A percentile compares a stretch with the other conserved stretches of the same genome.
phyloP scores from a whole-genome alignment of 2,888 invertebrate species.

The Julus scanicus region DNA sequence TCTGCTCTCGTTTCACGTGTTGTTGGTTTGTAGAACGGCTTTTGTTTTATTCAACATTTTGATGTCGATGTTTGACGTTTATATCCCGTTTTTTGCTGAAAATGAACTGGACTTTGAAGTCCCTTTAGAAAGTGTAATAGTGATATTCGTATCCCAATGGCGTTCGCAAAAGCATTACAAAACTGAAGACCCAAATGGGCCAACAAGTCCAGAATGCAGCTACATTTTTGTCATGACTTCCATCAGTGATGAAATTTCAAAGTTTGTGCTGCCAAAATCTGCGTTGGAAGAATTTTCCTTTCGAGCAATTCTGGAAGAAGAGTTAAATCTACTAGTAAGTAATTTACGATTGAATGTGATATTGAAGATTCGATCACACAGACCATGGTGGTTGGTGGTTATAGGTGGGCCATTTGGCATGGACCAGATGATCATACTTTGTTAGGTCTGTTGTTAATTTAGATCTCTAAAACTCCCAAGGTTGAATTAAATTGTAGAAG shows the following conservation, averaged over 20 bases:
- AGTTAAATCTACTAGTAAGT: neutral
- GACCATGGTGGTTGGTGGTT: no score
- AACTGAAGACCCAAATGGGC: neutral
- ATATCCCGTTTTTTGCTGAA: constrained; percentile 46
- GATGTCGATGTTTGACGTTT: constrained; percentile 37
- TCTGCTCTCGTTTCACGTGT: neutral
- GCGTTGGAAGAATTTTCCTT: neutral
- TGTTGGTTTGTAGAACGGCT: neutral
- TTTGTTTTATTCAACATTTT: neutral
- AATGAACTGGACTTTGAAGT: constrained; percentile 13
- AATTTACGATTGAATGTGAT: neutral
- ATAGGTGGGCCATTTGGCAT: no score
- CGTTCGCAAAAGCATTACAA: neutral
- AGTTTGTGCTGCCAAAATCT: neutral
- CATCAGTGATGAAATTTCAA: neutral
- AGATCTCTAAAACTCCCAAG: no score
- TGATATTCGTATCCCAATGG: constrained; percentile 51
- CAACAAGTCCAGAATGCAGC: neutral
- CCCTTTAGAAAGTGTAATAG: constrained; percentile 53
- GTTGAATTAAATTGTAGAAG: no score
- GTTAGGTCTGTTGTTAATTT: no score
- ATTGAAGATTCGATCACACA: no score
- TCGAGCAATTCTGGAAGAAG: neutral
- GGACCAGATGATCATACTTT: no score
- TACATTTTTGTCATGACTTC: neutral